These are phyloP conservation scores for Orthonychiurus folsomi DNA, from an alignment of 2,888 invertebrate genomes.

Conservation along the genomic window DNA sequence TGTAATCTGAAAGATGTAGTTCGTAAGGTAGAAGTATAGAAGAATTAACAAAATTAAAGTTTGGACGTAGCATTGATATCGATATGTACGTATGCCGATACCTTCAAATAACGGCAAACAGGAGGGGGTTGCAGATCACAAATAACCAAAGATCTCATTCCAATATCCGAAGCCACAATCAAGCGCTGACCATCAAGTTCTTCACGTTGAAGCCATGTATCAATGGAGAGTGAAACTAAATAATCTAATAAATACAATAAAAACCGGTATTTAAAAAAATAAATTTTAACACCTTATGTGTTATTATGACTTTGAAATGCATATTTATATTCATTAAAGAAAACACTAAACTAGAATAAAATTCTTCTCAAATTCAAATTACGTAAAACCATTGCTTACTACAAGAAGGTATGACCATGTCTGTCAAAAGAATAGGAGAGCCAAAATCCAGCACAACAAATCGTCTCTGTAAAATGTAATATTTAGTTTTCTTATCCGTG, in stretches of 20 bases:
- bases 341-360: too few relatives aligned
- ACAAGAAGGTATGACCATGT: slow-evolving; percentile 71
- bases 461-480: slow-evolving; percentile 82
- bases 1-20: slow-evolving; percentile 60
- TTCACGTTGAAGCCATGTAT: slow-evolving; percentile 80
- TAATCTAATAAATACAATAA: too few relatives aligned
- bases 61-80: too few relatives aligned
- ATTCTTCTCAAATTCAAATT: too few relatives aligned
- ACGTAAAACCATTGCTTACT: too few relatives aligned
- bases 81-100: too few relatives aligned
- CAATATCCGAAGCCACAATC: slow-evolving; percentile 77
- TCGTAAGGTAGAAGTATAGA: too few relatives aligned
- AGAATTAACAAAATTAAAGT: too few relatives aligned
- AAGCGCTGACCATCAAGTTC: slow-evolving; percentile 76
- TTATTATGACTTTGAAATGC: too few relatives aligned
- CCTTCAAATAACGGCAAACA: slow-evolving; percentile 79
- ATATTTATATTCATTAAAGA: too few relatives aligned
- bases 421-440: slow-evolving; percentile 72
- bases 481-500: slow-evolving; percentile 49
- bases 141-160: slow-evolving; percentile 71
- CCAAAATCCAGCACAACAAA: slow-evolving; percentile 89
- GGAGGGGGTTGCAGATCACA: slow-evolving; percentile 85
- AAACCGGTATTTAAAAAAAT: too few relatives aligned
- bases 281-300: too few relatives aligned
- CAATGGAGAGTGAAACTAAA: slow-evolving; percentile 69